Base-by-base conservation (phyloP, 1,140 invertebrate genomes). In the Solen grandis region DNA sequence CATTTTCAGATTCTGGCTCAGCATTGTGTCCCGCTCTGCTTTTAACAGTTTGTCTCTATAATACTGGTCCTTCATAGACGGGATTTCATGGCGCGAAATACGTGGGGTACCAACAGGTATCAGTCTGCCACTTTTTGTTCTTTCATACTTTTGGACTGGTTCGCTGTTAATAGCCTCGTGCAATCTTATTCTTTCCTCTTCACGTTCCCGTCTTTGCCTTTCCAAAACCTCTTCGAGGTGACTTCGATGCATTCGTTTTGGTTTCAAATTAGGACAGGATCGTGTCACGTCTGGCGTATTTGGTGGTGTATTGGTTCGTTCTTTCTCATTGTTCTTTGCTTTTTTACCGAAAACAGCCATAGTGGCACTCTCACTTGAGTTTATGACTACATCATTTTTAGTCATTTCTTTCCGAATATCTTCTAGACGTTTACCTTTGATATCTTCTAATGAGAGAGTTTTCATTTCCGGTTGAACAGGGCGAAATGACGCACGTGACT, bases 31-130 rank as follows among this genome's bases (percentile, higher is more conserved):
- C 33, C 75, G 29, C 36, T 78, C 75, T 5, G 33, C 19, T 69
- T 68, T 78, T n/a, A 78, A 60, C 8, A 78, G 75, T 50, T 78
- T 78, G 31, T 78, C 75, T 33, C 75, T 55, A 50, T 65, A 78
- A 55, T 78, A 69, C 35, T 59, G 63, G 0, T 78, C 75, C 38
- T 55, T 69, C 19, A 69, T 22, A 8, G 75, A 78, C 5, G 75
- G 63, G 22, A 69, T 54, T 25, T 78, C 75, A 41, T 46, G 65
- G 19, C 16, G 25, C 5, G 19, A n/a, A 25, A 38, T n/a, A n/a
- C 75, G 75, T 14, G 75, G 50, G 5, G 75, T 46, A 31, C 75
- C 75, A 36, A 78, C 57, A 16, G 75, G 75, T 22, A 33, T 25
- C 16, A 78, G 59, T 50, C 57, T 78, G 0, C 75, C 65, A 62